Evolutionary conservation across 2,797 vertebrate genomes (phyloP).

Genomic region (Erpetoichthys calabaricus): DNA sequence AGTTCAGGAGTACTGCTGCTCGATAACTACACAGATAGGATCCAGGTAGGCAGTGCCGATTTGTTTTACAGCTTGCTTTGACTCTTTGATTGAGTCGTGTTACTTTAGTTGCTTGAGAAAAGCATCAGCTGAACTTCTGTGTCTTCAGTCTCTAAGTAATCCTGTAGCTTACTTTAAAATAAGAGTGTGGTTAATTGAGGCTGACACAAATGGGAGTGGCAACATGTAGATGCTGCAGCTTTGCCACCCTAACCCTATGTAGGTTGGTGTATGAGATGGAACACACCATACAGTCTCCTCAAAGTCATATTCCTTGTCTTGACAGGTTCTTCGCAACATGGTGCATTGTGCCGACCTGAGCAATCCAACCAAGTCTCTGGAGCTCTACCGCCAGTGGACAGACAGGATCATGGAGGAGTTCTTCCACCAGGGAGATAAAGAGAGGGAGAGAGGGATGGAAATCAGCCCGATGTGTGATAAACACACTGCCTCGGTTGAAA

Average conservation of each 20-base stretch:
- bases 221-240: too few species aligned
- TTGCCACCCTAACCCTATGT: too few species aligned
- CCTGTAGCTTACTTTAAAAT: too few species aligned
- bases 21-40: conserved; percentile 92
- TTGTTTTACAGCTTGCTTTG: conserved; percentile 2
- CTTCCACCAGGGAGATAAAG: conserved; percentile 94
- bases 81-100: conserved; percentile 16
- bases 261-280: too few species aligned
- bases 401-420: conserved; percentile 98
- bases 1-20: conserved; percentile 89
- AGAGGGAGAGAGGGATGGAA: conserved; percentile 90
- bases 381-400: conserved; percentile 91
- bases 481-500: conserved; percentile 90
- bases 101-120: too few species aligned
- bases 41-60: conserved; percentile 60
- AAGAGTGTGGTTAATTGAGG: too few species aligned
- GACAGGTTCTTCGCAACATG: conserved; percentile 89
- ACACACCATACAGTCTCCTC: too few species aligned
- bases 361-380: conserved; percentile 92
- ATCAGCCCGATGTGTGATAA: conserved; percentile 98
- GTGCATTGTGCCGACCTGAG: conserved; percentile 94
- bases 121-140: too few species aligned
- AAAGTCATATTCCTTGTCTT: too few species aligned
- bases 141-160: too few species aligned
- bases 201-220: too few species aligned